Evolutionary conservation across 1,140 invertebrate genomes (phyloP).

Genomic region (Scaptomyza hsui): DNA sequence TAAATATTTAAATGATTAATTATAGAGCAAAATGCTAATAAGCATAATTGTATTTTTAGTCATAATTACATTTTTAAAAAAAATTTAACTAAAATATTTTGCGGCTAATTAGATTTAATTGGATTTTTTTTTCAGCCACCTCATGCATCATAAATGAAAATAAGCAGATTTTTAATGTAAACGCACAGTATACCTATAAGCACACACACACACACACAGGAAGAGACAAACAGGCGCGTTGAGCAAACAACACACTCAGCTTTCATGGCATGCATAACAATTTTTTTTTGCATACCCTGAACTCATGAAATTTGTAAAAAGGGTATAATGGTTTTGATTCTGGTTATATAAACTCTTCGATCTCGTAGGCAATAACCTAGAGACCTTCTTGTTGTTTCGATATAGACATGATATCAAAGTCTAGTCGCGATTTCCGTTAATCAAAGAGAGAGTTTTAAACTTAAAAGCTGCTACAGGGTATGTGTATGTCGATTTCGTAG

Average conservation of each 20-base stretch:
- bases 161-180: constrained; percentile 5
- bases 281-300: background rate
- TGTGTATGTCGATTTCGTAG: too few relatives aligned
- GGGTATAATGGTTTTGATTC: too few relatives aligned
- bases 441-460: too few relatives aligned
- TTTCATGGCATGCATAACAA: background rate
- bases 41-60: background rate
- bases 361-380: too few relatives aligned
- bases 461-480: background rate
- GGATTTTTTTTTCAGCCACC: background rate
- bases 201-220: background rate
- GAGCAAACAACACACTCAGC: constrained; percentile 1
- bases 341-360: too few relatives aligned
- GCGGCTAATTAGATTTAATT: background rate
- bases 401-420: too few relatives aligned
- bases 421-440: too few relatives aligned
- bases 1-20: background rate
- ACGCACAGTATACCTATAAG: background rate
- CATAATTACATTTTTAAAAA: background rate
- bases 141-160: background rate
- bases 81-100: background rate
- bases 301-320: background rate
- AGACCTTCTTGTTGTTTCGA: too few relatives aligned
- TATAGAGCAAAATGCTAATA: background rate
- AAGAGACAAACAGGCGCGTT: background rate